These are phyloP conservation scores for Osmerus eperlanus DNA, from an alignment of 2,113 vertebrate genomes.

Conservation along the genomic window DNA sequence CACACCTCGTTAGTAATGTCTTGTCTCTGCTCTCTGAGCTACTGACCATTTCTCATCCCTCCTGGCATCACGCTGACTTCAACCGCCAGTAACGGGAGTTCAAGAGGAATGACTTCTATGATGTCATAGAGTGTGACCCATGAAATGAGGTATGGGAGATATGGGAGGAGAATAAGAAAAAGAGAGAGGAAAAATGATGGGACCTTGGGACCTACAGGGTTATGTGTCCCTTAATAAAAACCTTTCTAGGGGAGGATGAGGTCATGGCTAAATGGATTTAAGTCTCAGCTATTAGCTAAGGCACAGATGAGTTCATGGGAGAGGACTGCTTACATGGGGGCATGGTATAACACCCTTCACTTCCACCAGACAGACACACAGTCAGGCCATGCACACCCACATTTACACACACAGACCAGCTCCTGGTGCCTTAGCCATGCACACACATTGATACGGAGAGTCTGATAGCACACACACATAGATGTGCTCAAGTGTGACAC, in stretches of 20 bases:
- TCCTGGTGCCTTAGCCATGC: neutral
- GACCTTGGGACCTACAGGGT: no score
- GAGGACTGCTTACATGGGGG: constrained; percentile 33
- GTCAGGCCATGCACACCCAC: neutral
- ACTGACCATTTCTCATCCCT: constrained; percentile 36
- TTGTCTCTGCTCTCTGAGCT: constrained; percentile 29
- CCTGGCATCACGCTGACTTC: constrained; percentile 20
- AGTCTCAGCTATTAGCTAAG: constrained; percentile 60
- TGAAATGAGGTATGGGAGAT: constrained; percentile 15
- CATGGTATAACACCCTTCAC: no score
- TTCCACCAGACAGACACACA: no score
- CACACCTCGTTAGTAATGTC: constrained; percentile 55
- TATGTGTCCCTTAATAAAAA: constrained; percentile 38
- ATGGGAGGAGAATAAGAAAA: neutral
- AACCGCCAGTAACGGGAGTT: constrained; percentile 36
- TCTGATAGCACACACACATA: neutral
- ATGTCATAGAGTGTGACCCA: constrained; percentile 27
- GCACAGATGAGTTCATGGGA: constrained; percentile 73
- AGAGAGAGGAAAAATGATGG: no score
- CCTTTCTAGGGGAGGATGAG: constrained; percentile 49
- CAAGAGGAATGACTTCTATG: constrained; percentile 15
- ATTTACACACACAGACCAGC: neutral
- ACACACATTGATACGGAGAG: neutral
- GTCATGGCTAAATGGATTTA: constrained; percentile 63
- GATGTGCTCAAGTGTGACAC: neutral